phyloP scores from a whole-genome alignment of 2,113 vertebrate genomes.

The Corvus hawaiiensis region DNA sequence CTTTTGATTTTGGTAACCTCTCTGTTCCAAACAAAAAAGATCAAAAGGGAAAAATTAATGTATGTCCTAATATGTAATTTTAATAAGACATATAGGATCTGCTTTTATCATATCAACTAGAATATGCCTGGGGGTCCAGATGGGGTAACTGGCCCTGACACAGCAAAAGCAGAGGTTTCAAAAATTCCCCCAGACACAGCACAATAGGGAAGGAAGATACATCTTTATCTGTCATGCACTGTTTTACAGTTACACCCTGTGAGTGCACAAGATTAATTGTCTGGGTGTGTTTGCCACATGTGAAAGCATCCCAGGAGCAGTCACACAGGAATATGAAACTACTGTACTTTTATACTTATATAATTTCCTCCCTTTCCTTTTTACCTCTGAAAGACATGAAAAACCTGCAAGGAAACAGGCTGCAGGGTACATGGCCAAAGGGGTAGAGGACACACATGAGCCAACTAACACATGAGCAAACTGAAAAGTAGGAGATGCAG shows the following conservation, averaged over 20 bases:
- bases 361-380: neutral
- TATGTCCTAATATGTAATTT: neutral
- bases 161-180: conserved; percentile 5
- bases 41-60: neutral
- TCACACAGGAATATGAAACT: neutral
- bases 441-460: neutral
- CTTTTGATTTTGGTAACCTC: neutral
- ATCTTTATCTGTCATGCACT: conserved; percentile 23
- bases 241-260: conserved; percentile 14
- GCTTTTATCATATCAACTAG: neutral
- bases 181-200: neutral
- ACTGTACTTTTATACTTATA: neutral
- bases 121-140: neutral
- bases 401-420: neutral
- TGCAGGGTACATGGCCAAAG: neutral
- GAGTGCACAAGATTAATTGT: conserved; percentile 34
- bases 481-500: neutral
- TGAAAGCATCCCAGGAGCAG: conserved; percentile 7
- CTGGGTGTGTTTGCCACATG: conserved; percentile 46
- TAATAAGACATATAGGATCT: neutral
- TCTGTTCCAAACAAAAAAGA: neutral
- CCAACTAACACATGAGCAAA: neutral
- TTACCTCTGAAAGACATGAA: neutral
- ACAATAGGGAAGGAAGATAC: conserved; percentile 8
- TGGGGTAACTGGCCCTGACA: neutral